Percentiles rank a stretch among this genome's conserved stretches.
Conservation (phyloP, 2,797 vertebrate genomes). For the Hoplostethus mediterraneus region DNA sequence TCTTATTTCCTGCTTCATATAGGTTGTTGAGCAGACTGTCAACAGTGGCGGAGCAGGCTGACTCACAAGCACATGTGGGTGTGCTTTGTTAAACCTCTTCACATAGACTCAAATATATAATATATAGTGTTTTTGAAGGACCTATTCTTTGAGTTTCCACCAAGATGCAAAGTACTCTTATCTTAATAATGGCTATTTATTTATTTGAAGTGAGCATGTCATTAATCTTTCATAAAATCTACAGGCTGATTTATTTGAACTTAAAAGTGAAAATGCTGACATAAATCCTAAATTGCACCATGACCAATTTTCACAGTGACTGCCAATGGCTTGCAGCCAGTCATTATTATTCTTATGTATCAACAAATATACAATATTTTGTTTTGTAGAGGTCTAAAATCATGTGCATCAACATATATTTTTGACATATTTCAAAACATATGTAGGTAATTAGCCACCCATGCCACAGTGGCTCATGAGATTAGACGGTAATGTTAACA, state of each 20-base stretch:
- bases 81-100: slow-evolving; percentile 43
- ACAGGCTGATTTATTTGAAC: slow-evolving; percentile 34
- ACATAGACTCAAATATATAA: slow-evolving; percentile 36
- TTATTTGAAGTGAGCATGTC: slow-evolving; percentile 45
- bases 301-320: slow-evolving; percentile 34
- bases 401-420: background rate
- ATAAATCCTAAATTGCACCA: slow-evolving; percentile 30
- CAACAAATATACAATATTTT: slow-evolving; percentile 9
- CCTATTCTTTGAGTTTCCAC: slow-evolving; percentile 36
- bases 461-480: too few relatives aligned
- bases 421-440: too few relatives aligned
- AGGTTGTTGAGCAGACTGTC: slow-evolving; percentile 39
- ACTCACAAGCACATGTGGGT: slow-evolving; percentile 38
- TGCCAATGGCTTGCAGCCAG: slow-evolving; percentile 24
- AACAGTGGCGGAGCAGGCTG: slow-evolving; percentile 37
- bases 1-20: slow-evolving; percentile 25
- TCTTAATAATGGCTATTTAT: slow-evolving; percentile 33
- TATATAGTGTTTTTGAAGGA: slow-evolving; percentile 37
- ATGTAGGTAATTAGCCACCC: too few relatives aligned
- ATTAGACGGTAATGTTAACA: too few relatives aligned
- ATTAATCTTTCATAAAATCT: slow-evolving; percentile 48
- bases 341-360: background rate
- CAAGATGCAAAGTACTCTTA: slow-evolving; percentile 38
- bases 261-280: slow-evolving; percentile 31
- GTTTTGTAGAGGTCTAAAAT: slow-evolving; percentile 7